Base-by-base conservation (phyloP, 2,888 invertebrate species). In the Machimus atricapillus region DNA sequence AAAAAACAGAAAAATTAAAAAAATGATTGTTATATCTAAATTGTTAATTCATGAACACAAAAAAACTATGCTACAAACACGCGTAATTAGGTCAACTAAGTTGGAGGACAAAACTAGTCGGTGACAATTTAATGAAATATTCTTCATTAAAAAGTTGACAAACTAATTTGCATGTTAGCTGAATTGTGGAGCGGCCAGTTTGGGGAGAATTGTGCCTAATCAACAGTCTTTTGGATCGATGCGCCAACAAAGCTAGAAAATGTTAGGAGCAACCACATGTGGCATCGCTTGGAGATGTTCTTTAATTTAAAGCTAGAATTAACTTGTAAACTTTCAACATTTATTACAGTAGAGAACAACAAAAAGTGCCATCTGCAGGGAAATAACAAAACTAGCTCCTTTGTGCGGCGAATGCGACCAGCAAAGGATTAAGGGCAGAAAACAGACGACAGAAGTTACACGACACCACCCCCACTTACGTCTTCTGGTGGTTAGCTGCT, bases 361-460 rank as follows among this genome's bases (percentile, higher is more conserved):
- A 82, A 82, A 82, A 82, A 82, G 58, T 82, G 58, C 56, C 82
- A 82, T 82, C 82, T 82, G 58, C 58, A 82, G 58, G 82, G 66
- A 82, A 82, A 82, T 82, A 81, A 56, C 34, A 34, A 82, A 82
- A 56, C 58, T 66, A 58, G 56, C 58, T 82, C 82, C 56, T 82
- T 82, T 82, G 79, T 79, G 27, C 31, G 23, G 52, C 31, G 16
- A 43, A 9, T 31, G 52, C 12, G 23, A 66, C 23, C 66, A 66
- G 66, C 27, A 19, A 66, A 37, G 56, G 58, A 34, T 82, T 27
- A 56, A 66, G 82, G 37, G 58, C 58, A 58, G 34, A 82, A 58
- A 37, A 37, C 66, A 37, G 58, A 66, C 58, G 52, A 37, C 56
- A 23, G 37, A 58, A 27, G 34, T 82, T 56, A 27, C 66, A 37